Evolutionary conservation across 2,797 vertebrate genomes (phyloP).

Genomic region (Lateolabrax maculatus): DNA sequence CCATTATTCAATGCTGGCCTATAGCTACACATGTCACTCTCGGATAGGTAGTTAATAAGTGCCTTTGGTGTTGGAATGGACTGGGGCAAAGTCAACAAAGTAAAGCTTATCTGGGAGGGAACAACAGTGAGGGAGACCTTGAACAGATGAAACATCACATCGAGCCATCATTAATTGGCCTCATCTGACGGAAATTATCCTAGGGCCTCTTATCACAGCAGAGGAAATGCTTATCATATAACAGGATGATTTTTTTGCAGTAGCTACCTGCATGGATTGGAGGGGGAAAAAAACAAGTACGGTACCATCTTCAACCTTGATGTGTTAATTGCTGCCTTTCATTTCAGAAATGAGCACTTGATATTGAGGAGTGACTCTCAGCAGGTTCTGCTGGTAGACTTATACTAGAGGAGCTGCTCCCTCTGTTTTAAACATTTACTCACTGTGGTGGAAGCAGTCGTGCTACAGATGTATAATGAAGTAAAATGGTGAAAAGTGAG

Average conservation of each 20-base stretch:
- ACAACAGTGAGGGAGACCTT: constrained; percentile 58
- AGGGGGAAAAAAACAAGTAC: not conserved
- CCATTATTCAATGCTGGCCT: constrained; percentile 56
- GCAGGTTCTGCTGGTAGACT: constrained; percentile 23
- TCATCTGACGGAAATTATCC: constrained; percentile 74
- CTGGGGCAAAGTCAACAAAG: constrained; percentile 77
- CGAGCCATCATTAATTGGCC: constrained; percentile 70
- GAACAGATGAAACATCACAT: constrained; percentile 72
- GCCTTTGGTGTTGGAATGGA: constrained; percentile 55
- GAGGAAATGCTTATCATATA: constrained; percentile 72
- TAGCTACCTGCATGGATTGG: constrained; percentile 59
- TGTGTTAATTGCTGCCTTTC: constrained; percentile 71
- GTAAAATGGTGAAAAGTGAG: constrained; percentile 19
- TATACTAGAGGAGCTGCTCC: constrained; percentile 4
- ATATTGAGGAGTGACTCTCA: constrained; percentile 45
- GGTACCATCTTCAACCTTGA: constrained; percentile 64
- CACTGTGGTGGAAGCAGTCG: not conserved
- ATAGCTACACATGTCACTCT: constrained; percentile 68
- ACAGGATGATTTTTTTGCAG: constrained; percentile 48
- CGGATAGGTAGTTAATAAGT: constrained; percentile 73
- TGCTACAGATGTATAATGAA: constrained; percentile 23
- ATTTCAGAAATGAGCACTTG: constrained; percentile 56
- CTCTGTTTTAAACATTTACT: constrained; percentile 31
- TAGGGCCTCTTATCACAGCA: constrained; percentile 66
- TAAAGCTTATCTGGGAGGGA: constrained; percentile 69